Base-by-base conservation (phyloP, 2,113 vertebrate species). In the Oncorhynchus clarkii region DNA sequence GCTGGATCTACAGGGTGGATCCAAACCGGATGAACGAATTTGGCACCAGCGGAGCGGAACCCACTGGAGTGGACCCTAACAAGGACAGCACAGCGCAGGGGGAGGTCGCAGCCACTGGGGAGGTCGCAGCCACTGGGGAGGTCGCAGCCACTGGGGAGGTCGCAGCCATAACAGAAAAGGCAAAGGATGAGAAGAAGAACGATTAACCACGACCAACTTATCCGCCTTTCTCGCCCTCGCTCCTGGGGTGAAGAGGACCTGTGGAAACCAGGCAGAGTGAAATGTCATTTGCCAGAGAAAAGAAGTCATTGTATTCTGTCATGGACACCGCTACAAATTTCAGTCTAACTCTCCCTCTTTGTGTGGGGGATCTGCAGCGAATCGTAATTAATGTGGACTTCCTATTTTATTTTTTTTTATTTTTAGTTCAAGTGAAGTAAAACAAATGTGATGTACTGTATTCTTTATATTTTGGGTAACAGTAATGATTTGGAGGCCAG, bases 1-100 rank as follows among this genome's bases (percentile, higher is more conserved):
- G 96, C 81, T 98, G 96, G 96, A 97, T 97, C 89, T 97, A 97
- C 85, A 90, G 96, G 69, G 96, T 97, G 8, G 96, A 97, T 88
- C 96, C 94, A 70, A 96, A 94, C 18, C 92, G 96, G 4, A 84
- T 97, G 80, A 97, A 98, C 0, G 96, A 98, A 83, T 98, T 96
- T 0, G 96, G 96, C 66, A 95, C 96, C 80, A 97, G 96, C 0
- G 95, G 96, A 69, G 90, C 91, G 72, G 91, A 92, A 6, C 91
- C 72, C n/a, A n/a, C 18, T 22, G 59, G 59, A 22, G 59, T n/a
- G 59, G 59, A 8, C 8, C n/a, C 59, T 9, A 22, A 22, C 12
- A 83, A 84, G 45, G 81, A 81, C 5, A 77, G 82, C 79, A 80
- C 89, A 0, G 82, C 80, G 24, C 84, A 80, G 39, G 84, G 67